Conservation (phyloP, 2,797 vertebrate species). For the Betta splendens region DNA sequence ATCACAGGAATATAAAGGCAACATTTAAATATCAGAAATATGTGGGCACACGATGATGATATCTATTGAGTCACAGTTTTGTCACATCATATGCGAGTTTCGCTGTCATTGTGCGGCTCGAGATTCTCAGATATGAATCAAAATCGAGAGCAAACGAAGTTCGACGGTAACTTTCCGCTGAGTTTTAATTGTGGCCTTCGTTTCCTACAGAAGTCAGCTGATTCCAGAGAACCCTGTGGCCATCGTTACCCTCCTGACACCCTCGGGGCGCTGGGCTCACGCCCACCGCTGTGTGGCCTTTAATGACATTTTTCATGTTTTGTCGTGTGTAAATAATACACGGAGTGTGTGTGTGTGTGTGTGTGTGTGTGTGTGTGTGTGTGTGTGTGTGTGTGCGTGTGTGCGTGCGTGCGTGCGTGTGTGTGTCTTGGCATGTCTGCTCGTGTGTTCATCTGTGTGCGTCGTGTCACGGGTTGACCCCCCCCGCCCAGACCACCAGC, state of each 20-base stretch:
- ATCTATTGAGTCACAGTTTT: slow-evolving; percentile 12
- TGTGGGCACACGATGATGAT: slow-evolving; percentile 18
- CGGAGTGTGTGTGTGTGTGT: slow-evolving; percentile 35
- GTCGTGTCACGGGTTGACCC: slow-evolving; percentile 21
- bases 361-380: slow-evolving; percentile 30
- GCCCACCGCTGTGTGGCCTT: slow-evolving; percentile 81
- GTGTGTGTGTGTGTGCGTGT: slow-evolving; percentile 23
- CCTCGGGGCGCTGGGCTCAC: slow-evolving; percentile 71
- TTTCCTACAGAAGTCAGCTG: slow-evolving; percentile 36
- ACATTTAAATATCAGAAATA: slow-evolving; percentile 25
- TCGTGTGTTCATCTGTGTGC: slow-evolving; percentile 16
- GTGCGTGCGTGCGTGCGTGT: slow-evolving; percentile 13
- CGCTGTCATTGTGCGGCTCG: not conserved
- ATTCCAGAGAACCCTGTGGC: slow-evolving; percentile 39
- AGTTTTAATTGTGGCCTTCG: slow-evolving; percentile 23
- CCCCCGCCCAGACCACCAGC: slow-evolving; percentile 60
- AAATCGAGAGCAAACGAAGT: too few species aligned
- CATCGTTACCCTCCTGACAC: slow-evolving; percentile 39
- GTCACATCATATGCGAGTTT: slow-evolving; percentile 4
- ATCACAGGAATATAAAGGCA: slow-evolving; percentile 25
- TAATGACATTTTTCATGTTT: slow-evolving; percentile 80
- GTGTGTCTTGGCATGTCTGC: slow-evolving; percentile 12
- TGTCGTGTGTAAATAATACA: slow-evolving; percentile 66
- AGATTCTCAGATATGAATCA: not conserved
- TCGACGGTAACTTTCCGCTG: slow-evolving; percentile 36